phyloP scores from a whole-genome alignment of 35 echinoderm and acorn worm species.

The Strongylocentrotus purpuratus region DNA sequence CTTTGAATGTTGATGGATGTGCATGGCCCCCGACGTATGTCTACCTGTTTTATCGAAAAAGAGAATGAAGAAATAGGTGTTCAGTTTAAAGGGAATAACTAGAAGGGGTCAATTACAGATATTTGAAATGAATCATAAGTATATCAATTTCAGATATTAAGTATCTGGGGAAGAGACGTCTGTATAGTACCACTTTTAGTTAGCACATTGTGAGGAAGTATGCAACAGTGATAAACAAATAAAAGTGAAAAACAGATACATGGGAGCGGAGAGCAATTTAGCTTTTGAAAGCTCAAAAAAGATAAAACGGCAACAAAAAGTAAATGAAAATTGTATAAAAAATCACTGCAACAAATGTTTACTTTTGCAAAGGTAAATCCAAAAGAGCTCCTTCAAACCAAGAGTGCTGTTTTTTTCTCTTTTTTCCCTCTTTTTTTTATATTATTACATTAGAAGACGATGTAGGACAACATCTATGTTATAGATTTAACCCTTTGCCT shows the following conservation, averaged over 20 bases:
- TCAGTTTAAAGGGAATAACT: not conserved
- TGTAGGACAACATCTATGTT: too few relatives aligned
- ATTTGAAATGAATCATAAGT: not conserved
- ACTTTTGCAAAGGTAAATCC: not conserved
- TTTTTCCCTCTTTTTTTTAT: too few relatives aligned
- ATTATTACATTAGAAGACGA: too few relatives aligned
- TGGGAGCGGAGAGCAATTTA: too few relatives aligned
- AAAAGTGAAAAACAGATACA: not conserved
- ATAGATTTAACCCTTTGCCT: too few relatives aligned
- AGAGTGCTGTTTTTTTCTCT: too few relatives aligned
- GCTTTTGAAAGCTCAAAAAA: too few relatives aligned
- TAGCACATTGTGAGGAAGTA: not conserved
- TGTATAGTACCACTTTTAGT: not conserved
- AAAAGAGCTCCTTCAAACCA: not conserved
- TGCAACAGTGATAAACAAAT: not conserved
- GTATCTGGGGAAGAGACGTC: not conserved
- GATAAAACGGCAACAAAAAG: not conserved
- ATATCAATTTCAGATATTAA: not conserved
- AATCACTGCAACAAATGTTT: not conserved
- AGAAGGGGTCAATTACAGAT: not conserved
- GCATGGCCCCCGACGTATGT: not conserved
- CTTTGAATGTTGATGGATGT: conserved; percentile 8
- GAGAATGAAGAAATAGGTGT: not conserved
- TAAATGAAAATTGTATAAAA: not conserved
- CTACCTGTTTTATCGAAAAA: not conserved